A percentile compares a stretch with the other conserved stretches of the same genome.
phyloP scores from a whole-genome alignment of 2,797 vertebrate genomes.

The Scolopax bukidnonensis region DNA sequence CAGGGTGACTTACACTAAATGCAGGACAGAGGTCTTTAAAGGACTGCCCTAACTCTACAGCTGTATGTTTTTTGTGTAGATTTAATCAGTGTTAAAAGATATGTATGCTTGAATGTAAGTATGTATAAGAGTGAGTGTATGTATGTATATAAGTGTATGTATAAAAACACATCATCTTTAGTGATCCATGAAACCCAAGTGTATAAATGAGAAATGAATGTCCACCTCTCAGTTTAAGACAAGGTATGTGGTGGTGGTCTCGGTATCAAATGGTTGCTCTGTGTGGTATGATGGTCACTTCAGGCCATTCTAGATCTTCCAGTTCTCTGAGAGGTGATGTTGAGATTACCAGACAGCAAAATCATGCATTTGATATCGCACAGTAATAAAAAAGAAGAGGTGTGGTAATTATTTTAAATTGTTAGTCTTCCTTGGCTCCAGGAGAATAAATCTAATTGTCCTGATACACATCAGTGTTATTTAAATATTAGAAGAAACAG shows the following conservation, averaged over 20 bases:
- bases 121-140: background rate
- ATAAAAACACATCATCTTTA: background rate
- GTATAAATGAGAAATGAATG: background rate
- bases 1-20: background rate
- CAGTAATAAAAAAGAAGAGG: background rate
- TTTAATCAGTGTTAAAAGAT: background rate
- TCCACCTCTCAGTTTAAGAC: background rate
- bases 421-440: background rate
- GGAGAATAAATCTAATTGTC: slow-evolving; percentile 7
- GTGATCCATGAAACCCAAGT: background rate
- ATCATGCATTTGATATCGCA: background rate
- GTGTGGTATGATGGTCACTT: background rate
- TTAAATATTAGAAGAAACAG: slow-evolving; percentile 31
- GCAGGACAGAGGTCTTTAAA: background rate
- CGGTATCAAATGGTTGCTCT: background rate
- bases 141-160: too few relatives aligned
- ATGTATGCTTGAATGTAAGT: background rate
- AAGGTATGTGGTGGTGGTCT: background rate
- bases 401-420: slow-evolving; percentile 40
- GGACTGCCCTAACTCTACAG: background rate
- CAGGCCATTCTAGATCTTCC: background rate
- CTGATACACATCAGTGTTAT: background rate
- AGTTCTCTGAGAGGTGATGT: background rate
- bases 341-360: slow-evolving; percentile 20
- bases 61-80: background rate